Percentiles rank a stretch among this genome's conserved stretches.
Conservation (phyloP, 2,888 invertebrate species). For the Lypha dubia region DNA sequence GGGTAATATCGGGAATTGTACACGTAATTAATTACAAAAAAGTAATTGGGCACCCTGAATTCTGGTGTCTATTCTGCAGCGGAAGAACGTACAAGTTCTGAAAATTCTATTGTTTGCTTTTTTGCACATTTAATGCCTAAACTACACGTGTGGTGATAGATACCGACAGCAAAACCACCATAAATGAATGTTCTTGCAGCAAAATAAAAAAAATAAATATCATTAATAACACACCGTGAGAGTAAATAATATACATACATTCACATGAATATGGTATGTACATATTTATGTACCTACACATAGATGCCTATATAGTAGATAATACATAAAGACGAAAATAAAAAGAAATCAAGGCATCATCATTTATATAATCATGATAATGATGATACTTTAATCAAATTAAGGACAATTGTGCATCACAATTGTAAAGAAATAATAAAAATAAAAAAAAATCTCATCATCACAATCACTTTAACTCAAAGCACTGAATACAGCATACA, state of each 20-base stretch:
- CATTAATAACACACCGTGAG: constrained; percentile 55
- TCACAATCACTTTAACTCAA: constrained; percentile 8
- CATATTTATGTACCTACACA: no score
- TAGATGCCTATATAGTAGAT: no score
- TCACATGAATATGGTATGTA: background rate
- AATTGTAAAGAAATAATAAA: constrained; percentile 21
- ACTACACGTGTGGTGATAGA: constrained; percentile 18
- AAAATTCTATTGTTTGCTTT: constrained; percentile 50
- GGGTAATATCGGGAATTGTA: no score
- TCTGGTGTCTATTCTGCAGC: constrained; percentile 26
- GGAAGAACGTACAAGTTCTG: constrained; percentile 55
- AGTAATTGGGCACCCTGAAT: background rate
- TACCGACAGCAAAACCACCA: constrained; percentile 25
- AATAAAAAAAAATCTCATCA: constrained; percentile 9
- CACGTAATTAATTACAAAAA: no score
- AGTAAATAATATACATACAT: constrained; percentile 27
- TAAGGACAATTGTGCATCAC: constrained; percentile 62
- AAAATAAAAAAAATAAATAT: constrained; percentile 65
- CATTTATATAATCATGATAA: constrained; percentile 44
- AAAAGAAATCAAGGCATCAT: constrained; percentile 67
- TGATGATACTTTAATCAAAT: constrained; percentile 64
- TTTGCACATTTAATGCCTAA: constrained; percentile 1
- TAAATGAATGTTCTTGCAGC: constrained; percentile 4
- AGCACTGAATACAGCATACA: constrained; percentile 29
- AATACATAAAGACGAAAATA: constrained; percentile 41